Conservation (phyloP, 2,113 vertebrate species). For the Stigmatopora argus region DNA sequence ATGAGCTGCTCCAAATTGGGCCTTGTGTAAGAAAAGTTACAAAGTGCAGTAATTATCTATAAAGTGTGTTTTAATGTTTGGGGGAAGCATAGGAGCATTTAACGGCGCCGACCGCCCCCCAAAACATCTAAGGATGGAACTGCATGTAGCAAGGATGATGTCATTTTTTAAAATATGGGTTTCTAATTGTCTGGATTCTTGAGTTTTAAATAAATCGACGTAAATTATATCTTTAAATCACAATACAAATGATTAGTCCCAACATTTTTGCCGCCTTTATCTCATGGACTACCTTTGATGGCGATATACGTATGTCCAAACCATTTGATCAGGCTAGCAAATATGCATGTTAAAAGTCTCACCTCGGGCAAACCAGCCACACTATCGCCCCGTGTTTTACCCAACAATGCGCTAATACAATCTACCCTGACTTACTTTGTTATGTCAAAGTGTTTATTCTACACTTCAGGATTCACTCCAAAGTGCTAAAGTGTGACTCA, state of each 20-base stretch:
- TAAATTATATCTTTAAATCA: background rate
- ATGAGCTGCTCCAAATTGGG: constrained; percentile 25
- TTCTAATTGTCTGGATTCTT: background rate
- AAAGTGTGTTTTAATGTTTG: constrained; percentile 39
- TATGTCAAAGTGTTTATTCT: constrained; percentile 29
- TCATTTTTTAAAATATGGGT: background rate
- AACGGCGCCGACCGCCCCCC: background rate
- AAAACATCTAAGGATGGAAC: background rate
- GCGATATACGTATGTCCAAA: too few species aligned
- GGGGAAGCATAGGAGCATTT: constrained; percentile 15
- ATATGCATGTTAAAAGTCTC: too few species aligned
- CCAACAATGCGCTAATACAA: constrained; percentile 12
- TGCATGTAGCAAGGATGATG: background rate
- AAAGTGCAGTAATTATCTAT: constrained; percentile 44
- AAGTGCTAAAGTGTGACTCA: constrained; percentile 36
- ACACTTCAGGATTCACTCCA: constrained; percentile 13
- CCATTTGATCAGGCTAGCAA: too few species aligned
- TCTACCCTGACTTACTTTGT: constrained; percentile 11
- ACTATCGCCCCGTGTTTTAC: constrained; percentile 12
- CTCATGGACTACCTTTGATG: too few species aligned
- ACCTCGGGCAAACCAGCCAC: too few species aligned
- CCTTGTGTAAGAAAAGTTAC: constrained; percentile 29
- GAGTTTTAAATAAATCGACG: background rate
- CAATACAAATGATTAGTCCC: background rate
- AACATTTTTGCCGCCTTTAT: too few species aligned